Base-by-base conservation (phyloP, 1,140 invertebrate species). In the Anoplophora glabripennis region DNA sequence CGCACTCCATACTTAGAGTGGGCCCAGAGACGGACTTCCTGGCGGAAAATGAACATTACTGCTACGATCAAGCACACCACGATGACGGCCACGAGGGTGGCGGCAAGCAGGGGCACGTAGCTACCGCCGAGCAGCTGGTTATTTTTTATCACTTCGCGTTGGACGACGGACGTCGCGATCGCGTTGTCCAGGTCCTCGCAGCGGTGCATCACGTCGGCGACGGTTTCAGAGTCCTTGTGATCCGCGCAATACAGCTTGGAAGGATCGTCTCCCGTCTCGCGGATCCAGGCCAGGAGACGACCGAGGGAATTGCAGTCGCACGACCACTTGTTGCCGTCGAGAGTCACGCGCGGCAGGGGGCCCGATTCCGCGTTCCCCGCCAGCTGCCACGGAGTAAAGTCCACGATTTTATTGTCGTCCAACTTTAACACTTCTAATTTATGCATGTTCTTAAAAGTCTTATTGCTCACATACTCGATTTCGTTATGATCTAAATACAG, bases 401-500 rank as follows among this genome's bases (percentile, higher is more conserved):
- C 84, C 3, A 81, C 80, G 21, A 94, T 83, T 64, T 84, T 83
- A 77, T 94, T 94, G 70, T 88, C 85, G 70, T 92, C 89, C 35
- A 93, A 80, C 65, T 86, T 82, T 1, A 94, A 77, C 14, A 93
- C 85, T 61, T 91, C 87, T 28, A 94, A 78, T 14, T 85, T 82
- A 68, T 84, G 84, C 67, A 93, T 78, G 18, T 84, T 80, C 11
- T 80, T 76, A 75, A 94, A 93, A 7, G 89, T 91, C 60, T 84
- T 81, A 75, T 91, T 89, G 52, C 85, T 85, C 11, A 93, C 86
- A 70, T 82, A 83, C 11, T 79, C 73, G 48, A 93, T 84, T 28
- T 82, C 76, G 76, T 94, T 93, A 70, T 89, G 84, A 69, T 93
- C 89, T 33, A 94, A 79, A 77, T 93, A 92, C 11, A 94, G 80